Percentiles rank a stretch among this genome's conserved stretches.
phyloP scores from a whole-genome alignment of 1,140 invertebrate species.

The Spodoptera frugiperda region DNA sequence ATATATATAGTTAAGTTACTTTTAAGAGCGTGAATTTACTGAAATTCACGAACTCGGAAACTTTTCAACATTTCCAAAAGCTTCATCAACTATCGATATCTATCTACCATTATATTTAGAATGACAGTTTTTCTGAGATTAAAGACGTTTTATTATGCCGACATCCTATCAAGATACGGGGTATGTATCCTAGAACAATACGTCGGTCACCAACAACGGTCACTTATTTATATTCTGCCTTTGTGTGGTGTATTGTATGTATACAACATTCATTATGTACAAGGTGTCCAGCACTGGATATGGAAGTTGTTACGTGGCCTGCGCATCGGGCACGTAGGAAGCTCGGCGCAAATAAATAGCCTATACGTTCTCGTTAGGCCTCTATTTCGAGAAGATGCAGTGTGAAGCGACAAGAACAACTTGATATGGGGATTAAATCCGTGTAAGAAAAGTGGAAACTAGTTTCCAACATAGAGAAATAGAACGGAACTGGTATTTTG shows the following conservation, averaged over 20 bases:
- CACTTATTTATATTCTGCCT: conserved; percentile 41
- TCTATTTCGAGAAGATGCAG: conserved; percentile 50
- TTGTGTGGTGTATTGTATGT: conserved; percentile 47
- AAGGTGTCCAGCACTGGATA: conserved; percentile 51
- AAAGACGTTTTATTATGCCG: too few species aligned
- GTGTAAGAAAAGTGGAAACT: conserved; percentile 37
- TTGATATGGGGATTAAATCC: conserved; percentile 32
- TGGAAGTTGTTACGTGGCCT: conserved; percentile 57
- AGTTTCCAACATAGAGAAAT: conserved; percentile 39
- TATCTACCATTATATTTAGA: too few species aligned
- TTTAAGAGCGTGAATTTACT: conserved; percentile 45
- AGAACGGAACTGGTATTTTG: conserved; percentile 39
- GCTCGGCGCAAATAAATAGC: conserved; percentile 61
- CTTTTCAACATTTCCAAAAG: not conserved
- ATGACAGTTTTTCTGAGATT: not conserved
- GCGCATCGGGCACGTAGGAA: conserved; percentile 50
- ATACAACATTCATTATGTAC: conserved; percentile 55
- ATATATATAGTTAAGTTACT: conserved; percentile 48
- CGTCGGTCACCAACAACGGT: conserved; percentile 7
- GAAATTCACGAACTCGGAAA: conserved; percentile 2
- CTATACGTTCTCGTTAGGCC: conserved; percentile 64
- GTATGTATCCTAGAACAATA: conserved; percentile 29
- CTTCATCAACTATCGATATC: not conserved
- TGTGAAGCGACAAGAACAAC: conserved; percentile 26
- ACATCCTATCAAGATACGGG: not conserved